Percentiles rank a stretch among this genome's conserved stretches.
phyloP scores from a whole-genome alignment of 64 coral and sea anemone species.

The Pocillopora verrucosa region DNA sequence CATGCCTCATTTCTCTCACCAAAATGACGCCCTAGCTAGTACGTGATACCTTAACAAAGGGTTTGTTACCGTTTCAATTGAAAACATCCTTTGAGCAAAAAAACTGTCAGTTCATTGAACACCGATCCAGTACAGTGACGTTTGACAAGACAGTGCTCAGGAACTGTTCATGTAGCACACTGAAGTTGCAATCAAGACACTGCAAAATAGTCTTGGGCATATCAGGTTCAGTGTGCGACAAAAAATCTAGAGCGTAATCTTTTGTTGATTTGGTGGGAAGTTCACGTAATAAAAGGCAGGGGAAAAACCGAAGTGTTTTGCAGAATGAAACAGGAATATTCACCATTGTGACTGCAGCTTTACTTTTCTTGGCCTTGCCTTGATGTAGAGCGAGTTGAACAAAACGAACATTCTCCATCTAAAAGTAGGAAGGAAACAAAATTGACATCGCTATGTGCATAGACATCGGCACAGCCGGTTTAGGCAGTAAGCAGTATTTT shows the following conservation, averaged over 20 bases:
- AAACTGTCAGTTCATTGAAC: background rate
- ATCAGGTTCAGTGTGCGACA: conserved; percentile 6
- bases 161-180: background rate
- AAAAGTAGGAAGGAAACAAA: background rate
- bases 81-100: background rate
- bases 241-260: background rate
- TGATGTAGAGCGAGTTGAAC: conserved; percentile 86
- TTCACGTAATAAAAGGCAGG: background rate
- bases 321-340: background rate
- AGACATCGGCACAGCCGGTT: background rate
- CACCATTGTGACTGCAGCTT: conserved; percentile 92
- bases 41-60: too few relatives aligned
- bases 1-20: too few relatives aligned
- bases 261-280: too few relatives aligned
- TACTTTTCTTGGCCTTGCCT: conserved; percentile 70
- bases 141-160: background rate
- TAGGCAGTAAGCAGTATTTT: background rate
- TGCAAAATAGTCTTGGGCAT: background rate
- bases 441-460: background rate
- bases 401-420: conserved; percentile 95
- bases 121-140: background rate
- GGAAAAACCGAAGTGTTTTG: background rate
- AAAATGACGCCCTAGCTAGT: too few relatives aligned
- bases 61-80: background rate
- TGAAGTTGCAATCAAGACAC: conserved; percentile 28